A percentile compares a stretch with the other conserved stretches of the same genome.
These are phyloP conservation scores for Callipepla squamata DNA, from an alignment of 2,113 vertebrate species.

Conservation along the genomic window DNA sequence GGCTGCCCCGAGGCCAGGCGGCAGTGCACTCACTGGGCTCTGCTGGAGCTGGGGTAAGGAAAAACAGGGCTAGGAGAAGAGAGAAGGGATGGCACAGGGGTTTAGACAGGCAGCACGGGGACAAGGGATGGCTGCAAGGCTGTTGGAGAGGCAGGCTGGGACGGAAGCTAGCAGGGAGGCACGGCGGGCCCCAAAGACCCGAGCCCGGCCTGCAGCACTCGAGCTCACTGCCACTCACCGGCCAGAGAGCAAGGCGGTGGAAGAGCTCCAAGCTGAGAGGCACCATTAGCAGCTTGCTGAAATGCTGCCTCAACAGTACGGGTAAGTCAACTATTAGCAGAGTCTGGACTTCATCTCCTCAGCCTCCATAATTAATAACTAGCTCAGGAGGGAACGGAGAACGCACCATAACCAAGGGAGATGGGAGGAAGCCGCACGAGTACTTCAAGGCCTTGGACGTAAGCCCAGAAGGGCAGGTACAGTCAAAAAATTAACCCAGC, in stretches of 20 bases:
- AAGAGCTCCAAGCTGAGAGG: neutral
- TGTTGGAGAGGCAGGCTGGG: neutral
- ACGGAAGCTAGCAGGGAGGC: neutral
- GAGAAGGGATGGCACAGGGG: neutral
- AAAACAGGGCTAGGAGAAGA: neutral
- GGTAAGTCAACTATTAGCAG: slow-evolving; percentile 41
- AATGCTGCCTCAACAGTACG: neutral
- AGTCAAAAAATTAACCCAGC: slow-evolving; percentile 44
- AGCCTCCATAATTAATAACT: slow-evolving; percentile 60
- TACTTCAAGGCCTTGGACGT: slow-evolving; percentile 23
- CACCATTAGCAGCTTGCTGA: slow-evolving; percentile 9
- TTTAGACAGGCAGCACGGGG: neutral
- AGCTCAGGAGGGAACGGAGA: slow-evolving; percentile 38
- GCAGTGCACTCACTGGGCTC: neutral
- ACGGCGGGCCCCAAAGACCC: neutral
- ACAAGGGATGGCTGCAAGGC: neutral
- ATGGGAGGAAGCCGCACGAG: neutral
- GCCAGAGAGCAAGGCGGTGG: neutral
- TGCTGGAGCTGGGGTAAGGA: neutral
- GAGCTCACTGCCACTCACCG: neutral
- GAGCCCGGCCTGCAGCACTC: neutral
- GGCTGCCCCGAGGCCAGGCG: neutral
- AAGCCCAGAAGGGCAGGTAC: slow-evolving; percentile 37
- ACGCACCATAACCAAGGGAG: neutral
- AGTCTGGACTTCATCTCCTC: slow-evolving; percentile 30